Base-by-base conservation (phyloP, 2,888 invertebrate species). In the Amitus sp. region DNA sequence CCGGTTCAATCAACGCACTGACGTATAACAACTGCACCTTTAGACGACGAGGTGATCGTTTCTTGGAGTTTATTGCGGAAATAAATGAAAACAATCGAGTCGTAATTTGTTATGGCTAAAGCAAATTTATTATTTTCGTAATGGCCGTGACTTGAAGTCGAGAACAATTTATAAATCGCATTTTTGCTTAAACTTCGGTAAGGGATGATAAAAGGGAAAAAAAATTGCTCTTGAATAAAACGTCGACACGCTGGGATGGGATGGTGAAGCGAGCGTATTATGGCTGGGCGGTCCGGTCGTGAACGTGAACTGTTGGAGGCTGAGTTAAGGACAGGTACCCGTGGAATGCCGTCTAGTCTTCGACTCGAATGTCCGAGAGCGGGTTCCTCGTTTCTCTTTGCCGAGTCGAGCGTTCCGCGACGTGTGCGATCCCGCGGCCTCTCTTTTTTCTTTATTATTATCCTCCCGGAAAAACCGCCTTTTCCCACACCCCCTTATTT, bases 261-360 rank as follows among this genome's bases (percentile, higher is more conserved):
- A 40, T 53, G 59, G 23, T 47, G 30, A 49, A 54, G 54, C 49
- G 56, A 52, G 42, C 45, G 65, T 70, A 71, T 72, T 68, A 69
- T 68, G 65, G 73, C 69, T 59, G 59, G 68, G 65, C 68, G 69
- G 71, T 66, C 61, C 71, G 76, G 66, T 71, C 58, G 70, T 64
- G 70, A 75, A 70, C 68, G 74, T 66, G 68, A 71, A 67, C 73
- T 62, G 73, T 71, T 69, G 70, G 72, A 71, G 75, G 75, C 65
- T 70, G 74, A 70, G 73, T 74, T 72, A 70, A 73, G 71, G 73
- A 75, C 76, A 75, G 74, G 76, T 74, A 76, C 72, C 70, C 64
- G 63, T 74, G 74, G 76, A 76, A 75, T 76, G 76, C 70, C 73
- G 75, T 74, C n/a, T n/a, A n/a, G n/a, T n/a, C 75, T 71, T 73